Evolutionary conservation across 1,140 invertebrate species (phyloP).

Genomic region (Leptinotarsa lineolata): DNA sequence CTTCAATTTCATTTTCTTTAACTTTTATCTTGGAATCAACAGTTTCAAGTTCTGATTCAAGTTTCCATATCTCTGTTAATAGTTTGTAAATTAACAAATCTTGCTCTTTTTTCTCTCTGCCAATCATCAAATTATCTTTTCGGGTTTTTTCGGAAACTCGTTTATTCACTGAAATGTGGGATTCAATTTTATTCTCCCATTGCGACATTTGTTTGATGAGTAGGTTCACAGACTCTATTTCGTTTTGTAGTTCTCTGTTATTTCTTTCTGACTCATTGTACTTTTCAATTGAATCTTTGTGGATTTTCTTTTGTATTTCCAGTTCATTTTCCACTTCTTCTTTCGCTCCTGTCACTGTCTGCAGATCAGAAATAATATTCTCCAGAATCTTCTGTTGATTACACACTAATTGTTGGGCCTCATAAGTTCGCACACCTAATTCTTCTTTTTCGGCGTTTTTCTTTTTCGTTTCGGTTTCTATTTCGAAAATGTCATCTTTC

Average conservation of each 20-base stretch:
- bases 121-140: slow-evolving; percentile 58
- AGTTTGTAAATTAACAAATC: slow-evolving; percentile 62
- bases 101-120: slow-evolving; percentile 60
- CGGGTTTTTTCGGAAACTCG: slow-evolving; percentile 62
- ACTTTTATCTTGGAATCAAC: slow-evolving; percentile 61
- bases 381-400: slow-evolving; percentile 47
- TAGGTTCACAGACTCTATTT: slow-evolving; percentile 59
- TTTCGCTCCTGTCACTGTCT: slow-evolving; percentile 42
- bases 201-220: slow-evolving; percentile 58
- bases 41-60: slow-evolving; percentile 60
- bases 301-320: slow-evolving; percentile 37
- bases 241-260: slow-evolving; percentile 59
- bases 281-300: slow-evolving; percentile 39
- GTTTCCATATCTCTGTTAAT: slow-evolving; percentile 61
- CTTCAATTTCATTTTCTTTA: slow-evolving; percentile 61
- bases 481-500: slow-evolving; percentile 62
- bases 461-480: slow-evolving; percentile 47
- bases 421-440: slow-evolving; percentile 49
- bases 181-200: slow-evolving; percentile 62
- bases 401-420: slow-evolving; percentile 48
- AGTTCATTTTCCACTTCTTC: slow-evolving; percentile 47
- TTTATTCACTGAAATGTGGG: slow-evolving; percentile 60
- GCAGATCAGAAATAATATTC: slow-evolving; percentile 39
- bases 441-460: slow-evolving; percentile 43
- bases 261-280: slow-evolving; percentile 41